Evolutionary conservation across 2,888 invertebrate genomes (phyloP), one percentile per base, ranked within the genome.

Genomic region (Cephalotes varians): DNA sequence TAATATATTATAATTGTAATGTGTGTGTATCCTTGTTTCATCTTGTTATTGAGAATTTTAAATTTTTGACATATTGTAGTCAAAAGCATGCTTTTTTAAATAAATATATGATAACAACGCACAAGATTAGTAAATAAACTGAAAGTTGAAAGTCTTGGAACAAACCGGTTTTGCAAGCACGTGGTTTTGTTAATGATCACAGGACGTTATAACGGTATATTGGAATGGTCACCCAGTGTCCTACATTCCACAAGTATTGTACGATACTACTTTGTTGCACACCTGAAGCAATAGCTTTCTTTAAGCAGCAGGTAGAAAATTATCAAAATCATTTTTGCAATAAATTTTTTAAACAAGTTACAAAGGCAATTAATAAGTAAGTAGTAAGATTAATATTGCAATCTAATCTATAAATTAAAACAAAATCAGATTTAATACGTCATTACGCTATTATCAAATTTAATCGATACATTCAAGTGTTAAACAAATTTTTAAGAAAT

Each of bases 191-290:
- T 80, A 69, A 64, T 65, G 81, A 69, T 85, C 58, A 90, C 92
- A 92, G 90, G 90, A 90, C 91, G 91, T 92, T 92, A 92, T 94
- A 94, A 94, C 94, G 94, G 94, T 94, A 90, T 90, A 92, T 93
- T 93, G 90, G 91, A 93, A 92, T 94, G 92, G 89, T 92, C 90
- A 93, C 91, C 91, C 91, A 92, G 92, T 93, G 94, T 93, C 93
- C 94, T 92, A 94, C 92, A 94, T 94, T 92, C 91, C 83, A 82
- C 82, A 81, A 85, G 51, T 80, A 81, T 77, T 74, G 44, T 83
- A 58, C 49, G 58, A 67, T 81, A 51, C 60, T 56, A 31, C 44
- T 44, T 34, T 1, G 49, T n/a, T n/a, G 15, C 21, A 49, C 28
- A 25, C 72, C 25, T 65, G 81, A 60, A 65, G 69, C 79, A 82